Percentiles rank a stretch among this genome's conserved stretches.
Conservation (phyloP, 2,888 invertebrate genomes). For the Drosophila nr. fundita region DNA sequence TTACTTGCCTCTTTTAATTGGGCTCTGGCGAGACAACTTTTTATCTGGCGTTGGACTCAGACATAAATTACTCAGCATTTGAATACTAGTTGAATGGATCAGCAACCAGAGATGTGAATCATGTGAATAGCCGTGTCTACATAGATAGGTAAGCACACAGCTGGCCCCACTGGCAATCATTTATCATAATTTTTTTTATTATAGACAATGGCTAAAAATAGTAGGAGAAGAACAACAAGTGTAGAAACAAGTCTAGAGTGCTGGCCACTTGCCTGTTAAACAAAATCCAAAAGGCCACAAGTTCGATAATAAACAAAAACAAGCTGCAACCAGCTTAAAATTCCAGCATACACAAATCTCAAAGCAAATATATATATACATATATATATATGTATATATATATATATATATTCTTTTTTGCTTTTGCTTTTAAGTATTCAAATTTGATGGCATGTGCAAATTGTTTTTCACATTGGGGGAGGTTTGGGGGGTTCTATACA, state of each 20-base stretch:
- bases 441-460: slow-evolving; percentile 42
- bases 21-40: slow-evolving; percentile 9
- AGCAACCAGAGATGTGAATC: slow-evolving; percentile 28
- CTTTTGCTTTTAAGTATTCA: slow-evolving; percentile 6
- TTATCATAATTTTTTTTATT: slow-evolving; percentile 51
- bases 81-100: slow-evolving; percentile 22
- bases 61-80: slow-evolving; percentile 45
- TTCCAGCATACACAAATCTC: slow-evolving; percentile 43
- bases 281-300: slow-evolving; percentile 24
- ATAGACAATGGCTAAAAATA: slow-evolving; percentile 51
- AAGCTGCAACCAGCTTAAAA: slow-evolving; percentile 53
- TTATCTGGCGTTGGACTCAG: slow-evolving; percentile 26
- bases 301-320: slow-evolving; percentile 53
- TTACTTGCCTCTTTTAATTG: slow-evolving; percentile 5
- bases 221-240: slow-evolving; percentile 14
- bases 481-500: neutral
- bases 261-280: slow-evolving; percentile 42
- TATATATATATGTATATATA: neutral
- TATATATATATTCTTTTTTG: neutral
- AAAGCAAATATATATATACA: slow-evolving; percentile 13
- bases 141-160: slow-evolving; percentile 23
- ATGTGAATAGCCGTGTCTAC: slow-evolving; percentile 8
- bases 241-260: slow-evolving; percentile 10
- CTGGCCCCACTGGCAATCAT: slow-evolving; percentile 46
- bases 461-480: slow-evolving; percentile 17